Evolutionary conservation across 1,140 invertebrate species (phyloP).

Genomic region (Euwallacea fornicatus): DNA sequence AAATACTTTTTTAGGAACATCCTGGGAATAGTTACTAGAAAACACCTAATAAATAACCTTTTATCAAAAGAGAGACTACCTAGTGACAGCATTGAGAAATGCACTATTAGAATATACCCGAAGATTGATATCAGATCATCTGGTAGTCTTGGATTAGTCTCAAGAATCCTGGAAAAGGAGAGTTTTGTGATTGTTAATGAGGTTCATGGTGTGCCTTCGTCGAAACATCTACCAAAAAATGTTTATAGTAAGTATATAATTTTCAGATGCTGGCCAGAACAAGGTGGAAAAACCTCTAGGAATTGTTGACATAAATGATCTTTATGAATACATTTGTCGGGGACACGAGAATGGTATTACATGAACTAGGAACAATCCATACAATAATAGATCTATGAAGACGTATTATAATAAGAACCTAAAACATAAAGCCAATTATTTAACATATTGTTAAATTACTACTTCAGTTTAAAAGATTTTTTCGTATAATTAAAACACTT

Average conservation of each 20-base stretch:
- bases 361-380: too few species aligned
- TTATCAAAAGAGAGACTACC: conserved; percentile 66
- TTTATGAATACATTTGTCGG: conserved; percentile 29
- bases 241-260: not conserved
- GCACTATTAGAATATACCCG: conserved; percentile 73
- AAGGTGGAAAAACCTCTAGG: conserved; percentile 29
- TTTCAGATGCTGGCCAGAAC: conserved; percentile 16
- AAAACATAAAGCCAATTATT: too few species aligned
- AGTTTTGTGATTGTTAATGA: conserved; percentile 71
- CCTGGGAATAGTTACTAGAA: conserved; percentile 72
- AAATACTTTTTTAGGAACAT: conserved; percentile 58
- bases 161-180: conserved; percentile 78
- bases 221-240: not conserved
- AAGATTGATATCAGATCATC: conserved; percentile 63
- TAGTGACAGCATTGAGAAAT: conserved; percentile 66
- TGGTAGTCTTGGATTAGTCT: conserved; percentile 71
- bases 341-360: not conserved
- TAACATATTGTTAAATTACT: too few species aligned
- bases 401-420: too few species aligned
- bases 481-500: too few species aligned
- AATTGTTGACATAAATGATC: conserved; percentile 24
- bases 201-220: conserved; percentile 38
- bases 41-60: conserved; percentile 71
- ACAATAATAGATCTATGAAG: too few species aligned
- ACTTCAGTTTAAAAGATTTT: too few species aligned